A percentile compares a stretch with the other conserved stretches of the same genome.
phyloP scores from a whole-genome alignment of 2,888 invertebrate genomes.

The Rhagonycha fulva region DNA sequence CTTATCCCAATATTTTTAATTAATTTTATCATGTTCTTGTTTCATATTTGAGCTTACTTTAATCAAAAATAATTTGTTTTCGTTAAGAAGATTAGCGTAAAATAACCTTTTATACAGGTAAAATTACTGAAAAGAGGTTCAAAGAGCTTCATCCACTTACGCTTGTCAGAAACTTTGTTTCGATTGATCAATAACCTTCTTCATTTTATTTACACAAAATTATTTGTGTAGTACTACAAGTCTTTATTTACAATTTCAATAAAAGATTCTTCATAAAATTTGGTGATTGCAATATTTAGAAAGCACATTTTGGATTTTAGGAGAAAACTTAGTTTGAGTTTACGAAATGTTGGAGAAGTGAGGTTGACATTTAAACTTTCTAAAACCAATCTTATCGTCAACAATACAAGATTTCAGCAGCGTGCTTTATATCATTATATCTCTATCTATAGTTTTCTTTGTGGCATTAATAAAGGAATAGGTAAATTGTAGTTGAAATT shows the following conservation, averaged over 20 bases:
- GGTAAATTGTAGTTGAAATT: neutral
- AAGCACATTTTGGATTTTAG: neutral
- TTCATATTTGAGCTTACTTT: neutral
- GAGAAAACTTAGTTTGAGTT: neutral
- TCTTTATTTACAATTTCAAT: neutral
- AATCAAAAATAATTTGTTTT: neutral
- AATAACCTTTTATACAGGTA: neutral
- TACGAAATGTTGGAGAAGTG: neutral
- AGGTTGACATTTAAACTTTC: neutral
- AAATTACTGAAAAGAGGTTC: neutral
- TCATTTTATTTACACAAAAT: neutral
- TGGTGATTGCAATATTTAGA: neutral
- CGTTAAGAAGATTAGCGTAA: neutral
- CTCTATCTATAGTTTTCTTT: neutral
- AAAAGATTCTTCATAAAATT: neutral
- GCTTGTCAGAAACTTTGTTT: neutral
- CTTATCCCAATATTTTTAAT: neutral
- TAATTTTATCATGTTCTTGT: neutral
- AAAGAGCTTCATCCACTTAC: neutral
- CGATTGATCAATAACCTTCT: neutral
- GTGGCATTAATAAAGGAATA: neutral
- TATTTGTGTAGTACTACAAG: neutral
- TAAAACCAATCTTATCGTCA: neutral
- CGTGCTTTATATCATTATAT: neutral
- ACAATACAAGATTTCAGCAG: conserved; percentile 1